Base-by-base conservation (phyloP, 2,888 invertebrate species). In the Marasmarcha lunaedactyla region DNA sequence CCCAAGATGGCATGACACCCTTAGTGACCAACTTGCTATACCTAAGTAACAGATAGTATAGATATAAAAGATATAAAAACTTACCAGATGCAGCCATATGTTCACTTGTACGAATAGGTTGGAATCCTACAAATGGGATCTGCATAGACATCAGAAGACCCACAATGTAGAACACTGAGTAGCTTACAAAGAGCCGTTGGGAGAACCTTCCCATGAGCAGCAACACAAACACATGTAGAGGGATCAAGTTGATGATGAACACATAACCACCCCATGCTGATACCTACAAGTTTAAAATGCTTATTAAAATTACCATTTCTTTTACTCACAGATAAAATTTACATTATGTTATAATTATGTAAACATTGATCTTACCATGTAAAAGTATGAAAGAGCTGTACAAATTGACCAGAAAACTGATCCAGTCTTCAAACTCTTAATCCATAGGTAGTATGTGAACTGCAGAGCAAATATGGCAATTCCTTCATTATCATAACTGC, bases 251-350 rank as follows among this genome's bases (percentile, higher is more conserved):
- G 65, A 98, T 99, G 57, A 99, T 99, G 71, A 98, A 99, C 33
- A 99, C 98, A 66, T 99, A 99, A 48, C 99, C 99, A 53, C 99
- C 99, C 99, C 99, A 99, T 50, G 98, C 98, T 46, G 98, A 98
- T 1, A 98, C 92, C 93, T 93, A 63, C 35, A 81, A 66, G 43
- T 50, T 44, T 20, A 26, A 37, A 20, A 5, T 7, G 40, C 11
- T 40, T 6, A 33, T 37, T 25, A 35, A 10, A 15, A 14, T n/a
- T n/a, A n/a, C n/a, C n/a, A n/a, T 1, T 26, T 30, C n/a, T 30
- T 4, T 3, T 30, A 10, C 12, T 11, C 12, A 30, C 10, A 6
- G 30, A 11, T 11, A 10, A 10, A 7, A 25, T 5, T 25, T 10
- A 25, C 26, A 7, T 10, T 25, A 10, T 7, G 26, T n/a, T n/a